These are phyloP conservation scores for Xiphias gladius DNA, from an alignment of 2,113 vertebrate genomes.

Conservation along the genomic window DNA sequence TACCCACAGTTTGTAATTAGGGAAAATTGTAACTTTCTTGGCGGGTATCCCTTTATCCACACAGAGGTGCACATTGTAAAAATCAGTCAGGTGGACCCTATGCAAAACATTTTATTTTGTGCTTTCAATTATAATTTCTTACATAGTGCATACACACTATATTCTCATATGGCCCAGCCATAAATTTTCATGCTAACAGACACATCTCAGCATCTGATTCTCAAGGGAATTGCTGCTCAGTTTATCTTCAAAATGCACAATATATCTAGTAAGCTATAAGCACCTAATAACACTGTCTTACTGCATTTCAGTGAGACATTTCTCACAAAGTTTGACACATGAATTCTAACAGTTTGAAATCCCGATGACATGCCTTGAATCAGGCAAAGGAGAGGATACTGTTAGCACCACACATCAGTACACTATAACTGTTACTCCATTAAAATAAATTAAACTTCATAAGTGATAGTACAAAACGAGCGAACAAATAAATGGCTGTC, in stretches of 20 bases:
- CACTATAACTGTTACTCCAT: constrained; percentile 53
- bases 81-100: constrained; percentile 36
- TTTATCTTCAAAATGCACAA: constrained; percentile 46
- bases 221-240: constrained; percentile 31
- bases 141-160: constrained; percentile 55
- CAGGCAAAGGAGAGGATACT: constrained; percentile 47
- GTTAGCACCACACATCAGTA: constrained; percentile 56
- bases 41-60: background rate
- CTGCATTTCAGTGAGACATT: constrained; percentile 49
- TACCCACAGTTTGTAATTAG: background rate
- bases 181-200: constrained; percentile 61
- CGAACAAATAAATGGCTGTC: constrained; percentile 47
- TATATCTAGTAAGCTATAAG: constrained; percentile 55
- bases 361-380: constrained; percentile 23
- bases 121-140: constrained; percentile 66
- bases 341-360: constrained; percentile 38
- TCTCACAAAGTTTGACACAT: constrained; percentile 55
- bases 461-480: constrained; percentile 55
- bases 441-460: constrained; percentile 75
- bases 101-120: constrained; percentile 80
- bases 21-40: background rate
- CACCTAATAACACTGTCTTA: constrained; percentile 63
- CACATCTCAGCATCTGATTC: constrained; percentile 45
- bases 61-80: background rate
- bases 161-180: constrained; percentile 78